phyloP scores from a whole-genome alignment of 2,113 vertebrate genomes.

The Cheirogaleus medius region DNA sequence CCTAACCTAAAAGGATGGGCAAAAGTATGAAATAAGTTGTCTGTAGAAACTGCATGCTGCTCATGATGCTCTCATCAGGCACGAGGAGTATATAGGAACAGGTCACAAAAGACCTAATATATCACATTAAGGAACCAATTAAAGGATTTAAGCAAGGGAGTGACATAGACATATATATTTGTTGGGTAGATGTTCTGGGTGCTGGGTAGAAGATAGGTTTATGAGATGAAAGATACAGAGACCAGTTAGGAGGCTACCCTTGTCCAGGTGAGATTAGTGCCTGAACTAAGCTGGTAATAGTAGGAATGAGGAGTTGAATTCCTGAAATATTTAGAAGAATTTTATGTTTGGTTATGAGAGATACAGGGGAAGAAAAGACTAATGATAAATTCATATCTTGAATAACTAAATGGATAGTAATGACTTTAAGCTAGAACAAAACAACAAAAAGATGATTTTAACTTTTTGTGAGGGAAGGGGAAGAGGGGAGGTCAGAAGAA shows the following conservation, averaged over 20 bases:
- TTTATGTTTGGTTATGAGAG: background rate
- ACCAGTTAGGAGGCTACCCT: background rate
- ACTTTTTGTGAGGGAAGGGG: background rate
- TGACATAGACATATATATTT: background rate
- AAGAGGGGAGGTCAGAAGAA: background rate
- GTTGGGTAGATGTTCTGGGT: background rate
- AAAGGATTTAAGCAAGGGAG: background rate
- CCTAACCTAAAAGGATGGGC: background rate
- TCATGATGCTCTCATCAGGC: background rate
- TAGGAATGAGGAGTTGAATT: background rate
- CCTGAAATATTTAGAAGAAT: slow-evolving; percentile 28
- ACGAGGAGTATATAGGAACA: background rate
- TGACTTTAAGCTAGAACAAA: slow-evolving; percentile 35
- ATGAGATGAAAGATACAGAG: background rate
- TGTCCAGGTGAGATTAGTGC: background rate
- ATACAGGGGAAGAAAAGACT: slow-evolving; percentile 18
- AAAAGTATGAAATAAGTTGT: slow-evolving; percentile 9
- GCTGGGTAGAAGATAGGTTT: background rate
- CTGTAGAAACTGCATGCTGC: background rate
- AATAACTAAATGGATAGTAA: background rate
- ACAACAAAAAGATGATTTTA: slow-evolving; percentile 21
- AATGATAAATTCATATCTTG: background rate
- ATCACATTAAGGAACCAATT: background rate
- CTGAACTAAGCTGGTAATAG: slow-evolving; percentile 9
- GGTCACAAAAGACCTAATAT: background rate